Evolutionary conservation across 2,888 invertebrate genomes (phyloP).

Genomic region (Eumerus sabulonum): DNA sequence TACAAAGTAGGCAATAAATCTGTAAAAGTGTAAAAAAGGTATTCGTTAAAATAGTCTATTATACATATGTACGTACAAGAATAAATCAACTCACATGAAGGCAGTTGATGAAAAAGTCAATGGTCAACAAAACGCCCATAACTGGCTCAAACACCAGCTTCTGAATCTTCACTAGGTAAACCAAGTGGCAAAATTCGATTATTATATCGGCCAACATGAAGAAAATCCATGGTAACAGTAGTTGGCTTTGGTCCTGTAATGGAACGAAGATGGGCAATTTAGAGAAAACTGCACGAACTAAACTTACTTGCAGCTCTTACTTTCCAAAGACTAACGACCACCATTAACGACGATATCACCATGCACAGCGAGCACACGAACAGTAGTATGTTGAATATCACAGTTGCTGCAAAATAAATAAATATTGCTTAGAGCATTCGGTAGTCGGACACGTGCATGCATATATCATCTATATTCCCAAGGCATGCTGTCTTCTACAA

Average conservation of each 20-base stretch:
- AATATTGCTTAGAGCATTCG: constrained; percentile 38
- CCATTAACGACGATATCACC: constrained; percentile 83
- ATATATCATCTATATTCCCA: constrained; percentile 39
- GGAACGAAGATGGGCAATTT: constrained; percentile 37
- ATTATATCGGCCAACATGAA: constrained; percentile 83
- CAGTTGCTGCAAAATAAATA: constrained; percentile 83
- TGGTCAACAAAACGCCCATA: constrained; percentile 86
- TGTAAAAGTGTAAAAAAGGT: constrained; percentile 80
- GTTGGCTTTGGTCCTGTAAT: constrained; percentile 83
- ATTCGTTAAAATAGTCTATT: background rate
- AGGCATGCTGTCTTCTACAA: constrained; percentile 22
- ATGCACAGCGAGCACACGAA: constrained; percentile 85
- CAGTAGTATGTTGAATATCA: constrained; percentile 84
- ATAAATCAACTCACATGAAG: constrained; percentile 85
- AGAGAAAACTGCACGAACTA: constrained; percentile 33
- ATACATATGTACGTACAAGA: constrained; percentile 13
- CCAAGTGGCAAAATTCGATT: constrained; percentile 84
- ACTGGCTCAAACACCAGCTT: constrained; percentile 87
- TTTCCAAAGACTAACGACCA: constrained; percentile 85
- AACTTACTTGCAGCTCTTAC: constrained; percentile 79
- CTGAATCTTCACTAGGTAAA: constrained; percentile 83
- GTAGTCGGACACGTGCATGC: background rate
- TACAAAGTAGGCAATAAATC: constrained; percentile 90
- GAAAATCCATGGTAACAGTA: constrained; percentile 88
- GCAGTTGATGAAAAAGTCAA: constrained; percentile 88